These are phyloP conservation scores for Drosophila dunni DNA, from an alignment of 1,140 invertebrate species.

Conservation along the genomic window DNA sequence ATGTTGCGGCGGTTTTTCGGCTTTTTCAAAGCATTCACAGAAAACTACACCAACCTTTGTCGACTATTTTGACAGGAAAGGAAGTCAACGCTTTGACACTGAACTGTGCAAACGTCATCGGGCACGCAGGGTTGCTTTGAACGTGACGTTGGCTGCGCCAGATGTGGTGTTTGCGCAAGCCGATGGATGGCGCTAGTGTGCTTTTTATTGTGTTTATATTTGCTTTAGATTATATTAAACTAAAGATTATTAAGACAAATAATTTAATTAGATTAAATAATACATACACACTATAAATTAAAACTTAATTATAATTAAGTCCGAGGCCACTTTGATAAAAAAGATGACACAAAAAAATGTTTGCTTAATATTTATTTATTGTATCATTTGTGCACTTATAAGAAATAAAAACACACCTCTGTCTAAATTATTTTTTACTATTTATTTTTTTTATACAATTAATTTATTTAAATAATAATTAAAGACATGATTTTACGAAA, in stretches of 20 bases:
- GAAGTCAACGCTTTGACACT: constrained; percentile 66
- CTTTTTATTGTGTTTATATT: neutral
- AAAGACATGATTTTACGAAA: neutral
- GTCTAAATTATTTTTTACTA: too few relatives aligned
- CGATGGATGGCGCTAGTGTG: constrained; percentile 17
- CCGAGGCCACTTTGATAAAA: too few relatives aligned
- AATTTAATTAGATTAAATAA: neutral
- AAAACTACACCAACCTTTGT: constrained; percentile 82
- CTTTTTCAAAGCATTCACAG: constrained; percentile 50
- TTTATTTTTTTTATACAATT: neutral
- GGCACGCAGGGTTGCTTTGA: constrained; percentile 31
- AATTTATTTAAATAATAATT: too few relatives aligned
- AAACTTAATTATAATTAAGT: neutral
- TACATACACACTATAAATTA: neutral
- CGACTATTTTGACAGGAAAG: constrained; percentile 84
- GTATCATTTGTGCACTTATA: too few relatives aligned
- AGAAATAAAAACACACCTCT: too few relatives aligned
- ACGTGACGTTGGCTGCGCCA: constrained; percentile 20
- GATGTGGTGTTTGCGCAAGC: neutral
- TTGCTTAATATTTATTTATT: too few relatives aligned
- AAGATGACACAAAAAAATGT: too few relatives aligned
- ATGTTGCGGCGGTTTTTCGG: constrained; percentile 40
- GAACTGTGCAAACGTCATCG: constrained; percentile 54
- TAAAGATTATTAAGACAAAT: neutral
- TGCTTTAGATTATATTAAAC: neutral